Evolutionary conservation across 2,888 invertebrate genomes (phyloP), one percentile per base, ranked within the genome.

Genomic region (Tolmerus cingulatus): DNA sequence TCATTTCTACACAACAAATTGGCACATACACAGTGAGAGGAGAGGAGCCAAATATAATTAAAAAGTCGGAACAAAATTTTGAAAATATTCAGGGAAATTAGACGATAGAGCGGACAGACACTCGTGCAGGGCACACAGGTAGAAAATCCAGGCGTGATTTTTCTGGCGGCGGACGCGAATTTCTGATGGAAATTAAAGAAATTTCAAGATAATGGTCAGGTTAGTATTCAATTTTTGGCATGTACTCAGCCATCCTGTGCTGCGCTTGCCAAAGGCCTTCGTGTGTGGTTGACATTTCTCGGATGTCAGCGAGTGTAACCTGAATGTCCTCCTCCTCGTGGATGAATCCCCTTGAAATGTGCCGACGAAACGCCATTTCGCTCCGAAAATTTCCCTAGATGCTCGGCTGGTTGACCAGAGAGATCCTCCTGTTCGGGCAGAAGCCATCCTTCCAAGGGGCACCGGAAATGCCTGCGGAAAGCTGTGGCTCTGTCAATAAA

Each of bases 231-330:
- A 46, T 85, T 85, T 85, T 85, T 85, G 74, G 85, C 85, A 85
- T 85, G 74, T 85, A 85, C 37, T 74, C 85, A 84, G 85, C 74
- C 74, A 85, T 74, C 43, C 40, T 85, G 46, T 74, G 85, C 85
- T 85, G 85, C 85, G 85, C 74, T 85, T 85, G 85, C 85, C 51
- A 74, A 78, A 74, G 40, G 46, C 46, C 86, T 86, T 86, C 86
- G 86, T 86, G 86, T 86, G 86, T 86, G 86, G 86, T 77, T 86
- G 86, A 86, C 86, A 86, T 86, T 86, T 86, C 86, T 30, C 66
- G 51, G 9, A n/a, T 86, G 86, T 77, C 86, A 86, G 51, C 77
- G 74, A 84, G 66, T 57, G 85, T 85, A 74, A 85, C 74, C 85
- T 85, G 57, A 85, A 74, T 85, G 74, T 74, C 74, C 74, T 85